Percentiles rank a stretch among this genome's conserved stretches.
phyloP scores from a whole-genome alignment of 1,140 invertebrate genomes.

The Drosophila ambigua region DNA sequence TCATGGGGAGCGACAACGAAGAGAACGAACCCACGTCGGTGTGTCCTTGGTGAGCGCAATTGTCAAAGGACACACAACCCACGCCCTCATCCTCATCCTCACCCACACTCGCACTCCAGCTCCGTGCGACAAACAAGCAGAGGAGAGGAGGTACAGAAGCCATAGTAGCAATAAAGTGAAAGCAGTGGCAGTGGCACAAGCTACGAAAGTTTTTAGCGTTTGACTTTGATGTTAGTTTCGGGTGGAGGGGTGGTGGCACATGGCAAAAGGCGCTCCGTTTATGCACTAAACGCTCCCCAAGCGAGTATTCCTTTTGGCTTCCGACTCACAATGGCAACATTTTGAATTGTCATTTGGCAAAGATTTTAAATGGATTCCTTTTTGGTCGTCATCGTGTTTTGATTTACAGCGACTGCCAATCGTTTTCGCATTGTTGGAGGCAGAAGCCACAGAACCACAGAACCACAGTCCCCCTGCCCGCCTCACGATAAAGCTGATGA shows the following conservation, averaged over 20 bases:
- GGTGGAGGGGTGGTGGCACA: no score
- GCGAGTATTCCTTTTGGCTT: constrained; percentile 23
- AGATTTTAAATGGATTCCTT: constrained; percentile 55
- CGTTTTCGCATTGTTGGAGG: constrained; percentile 37
- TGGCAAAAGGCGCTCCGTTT: constrained; percentile 12
- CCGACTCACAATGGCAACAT: constrained; percentile 43
- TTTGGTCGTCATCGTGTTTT: constrained; percentile 62
- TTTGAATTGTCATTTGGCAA: constrained; percentile 60
- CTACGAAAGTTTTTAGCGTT: constrained; percentile 54
- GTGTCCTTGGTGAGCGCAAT: constrained; percentile 62
- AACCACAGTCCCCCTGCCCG: neutral
- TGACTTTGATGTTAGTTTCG: constrained; percentile 56
- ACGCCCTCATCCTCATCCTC: neutral
- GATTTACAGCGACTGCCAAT: constrained; percentile 66
- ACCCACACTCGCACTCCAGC: no score
- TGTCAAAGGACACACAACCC: constrained; percentile 59
- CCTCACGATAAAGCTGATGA: constrained; percentile 58
- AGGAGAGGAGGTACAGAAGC: constrained; percentile 8
- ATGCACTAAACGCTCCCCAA: constrained; percentile 59
- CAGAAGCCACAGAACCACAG: neutral
- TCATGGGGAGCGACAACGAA: constrained; percentile 13
- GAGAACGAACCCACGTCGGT: constrained; percentile 16
- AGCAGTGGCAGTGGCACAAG: constrained; percentile 41
- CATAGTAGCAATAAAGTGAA: constrained; percentile 73
- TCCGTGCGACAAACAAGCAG: neutral